These are phyloP conservation scores for Falco berigora DNA, from an alignment of 2,797 vertebrate genomes.

Conservation along the genomic window DNA sequence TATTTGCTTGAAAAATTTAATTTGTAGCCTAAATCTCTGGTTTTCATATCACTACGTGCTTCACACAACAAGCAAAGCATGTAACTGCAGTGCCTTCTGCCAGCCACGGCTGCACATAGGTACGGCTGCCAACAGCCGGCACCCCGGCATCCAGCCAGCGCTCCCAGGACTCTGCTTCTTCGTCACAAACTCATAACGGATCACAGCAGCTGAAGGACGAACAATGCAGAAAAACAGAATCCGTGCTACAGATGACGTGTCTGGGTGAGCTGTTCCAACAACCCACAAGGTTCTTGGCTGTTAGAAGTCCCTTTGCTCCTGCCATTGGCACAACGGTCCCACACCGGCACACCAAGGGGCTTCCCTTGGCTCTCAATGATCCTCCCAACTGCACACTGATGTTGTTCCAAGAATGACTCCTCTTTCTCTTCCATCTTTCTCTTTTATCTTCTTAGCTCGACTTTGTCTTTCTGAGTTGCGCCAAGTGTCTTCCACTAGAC, in stretches of 20 bases:
- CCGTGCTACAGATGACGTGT: neutral
- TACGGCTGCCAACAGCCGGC: neutral
- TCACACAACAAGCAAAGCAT: accelerated
- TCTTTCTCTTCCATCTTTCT: neutral
- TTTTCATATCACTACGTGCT: neutral
- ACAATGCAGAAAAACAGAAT: neutral
- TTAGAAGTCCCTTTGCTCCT: neutral
- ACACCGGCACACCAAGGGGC: too few relatives aligned
- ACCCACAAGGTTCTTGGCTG: neutral
- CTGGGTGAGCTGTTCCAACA: neutral
- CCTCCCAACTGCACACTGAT: neutral
- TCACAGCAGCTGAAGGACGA: neutral
- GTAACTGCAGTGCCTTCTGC: neutral
- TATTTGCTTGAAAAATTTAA: neutral
- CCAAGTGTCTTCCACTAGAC: neutral
- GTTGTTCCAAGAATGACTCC: neutral
- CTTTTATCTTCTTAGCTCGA: neutral
- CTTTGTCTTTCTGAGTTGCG: neutral
- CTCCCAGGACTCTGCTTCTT: neutral
- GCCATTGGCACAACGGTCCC: neutral
- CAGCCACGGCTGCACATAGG: neutral
- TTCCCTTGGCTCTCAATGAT: neutral
- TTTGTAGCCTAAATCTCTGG: neutral
- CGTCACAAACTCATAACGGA: neutral
- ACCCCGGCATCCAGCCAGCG: neutral